Evolutionary conservation across 2,888 invertebrate genomes (phyloP).

Genomic region (Keiferia lycopersicella): DNA sequence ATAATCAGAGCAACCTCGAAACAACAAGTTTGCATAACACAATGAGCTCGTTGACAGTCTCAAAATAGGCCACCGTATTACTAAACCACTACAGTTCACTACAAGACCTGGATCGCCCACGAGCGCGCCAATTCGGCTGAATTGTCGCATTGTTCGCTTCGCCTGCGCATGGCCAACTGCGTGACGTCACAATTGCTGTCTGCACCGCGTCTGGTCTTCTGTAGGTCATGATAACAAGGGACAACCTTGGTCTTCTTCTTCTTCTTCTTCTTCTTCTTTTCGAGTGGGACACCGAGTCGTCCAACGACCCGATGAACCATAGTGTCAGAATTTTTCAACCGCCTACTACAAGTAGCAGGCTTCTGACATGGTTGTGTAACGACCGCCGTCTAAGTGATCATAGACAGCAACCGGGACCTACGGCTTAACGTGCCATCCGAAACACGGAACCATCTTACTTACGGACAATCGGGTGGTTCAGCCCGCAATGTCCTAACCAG

Average conservation of each 20-base stretch:
- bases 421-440: no score
- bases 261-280: no score
- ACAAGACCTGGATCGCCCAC: constrained; percentile 51
- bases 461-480: no score
- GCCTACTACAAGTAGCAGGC: no score
- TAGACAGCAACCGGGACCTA: no score
- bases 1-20: not conserved
- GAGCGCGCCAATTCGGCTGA: constrained; percentile 68
- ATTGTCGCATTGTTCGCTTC: constrained; percentile 72
- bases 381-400: no score
- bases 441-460: no score
- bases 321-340: no score
- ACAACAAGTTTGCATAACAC: constrained; percentile 5
- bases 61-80: constrained; percentile 26
- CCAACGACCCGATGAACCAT: no score
- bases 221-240: constrained; percentile 15
- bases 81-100: constrained; percentile 7
- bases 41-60: constrained; percentile 5
- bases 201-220: constrained; percentile 64
- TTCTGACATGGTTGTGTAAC: no score
- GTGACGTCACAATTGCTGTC: constrained; percentile 73
- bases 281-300: no score
- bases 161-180: constrained; percentile 54
- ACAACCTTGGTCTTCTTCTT: constrained; percentile 9
- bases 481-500: no score